Conservation (phyloP, 2,888 invertebrate species). For the Mongoloraphidia duomilia region DNA sequence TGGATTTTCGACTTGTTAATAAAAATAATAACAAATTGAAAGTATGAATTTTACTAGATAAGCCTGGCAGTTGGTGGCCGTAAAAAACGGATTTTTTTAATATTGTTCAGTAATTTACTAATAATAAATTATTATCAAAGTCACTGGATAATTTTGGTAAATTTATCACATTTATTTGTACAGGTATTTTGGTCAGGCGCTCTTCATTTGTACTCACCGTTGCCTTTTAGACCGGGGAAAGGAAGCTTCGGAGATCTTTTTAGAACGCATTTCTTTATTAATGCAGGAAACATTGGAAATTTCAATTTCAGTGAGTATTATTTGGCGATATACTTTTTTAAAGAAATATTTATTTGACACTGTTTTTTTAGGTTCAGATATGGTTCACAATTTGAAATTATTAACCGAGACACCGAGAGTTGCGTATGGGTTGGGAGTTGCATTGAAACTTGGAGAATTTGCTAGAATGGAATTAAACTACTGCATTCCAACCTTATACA, state of each 20-base stretch:
- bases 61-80: too few relatives aligned
- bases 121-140: too few relatives aligned
- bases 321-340: background rate
- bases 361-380: constrained; percentile 28
- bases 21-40: too few relatives aligned
- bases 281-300: constrained; percentile 67
- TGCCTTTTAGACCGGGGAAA: constrained; percentile 71
- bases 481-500: constrained; percentile 57
- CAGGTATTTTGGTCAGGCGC: constrained; percentile 76
- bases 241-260: constrained; percentile 73
- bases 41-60: too few relatives aligned
- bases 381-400: constrained; percentile 27
- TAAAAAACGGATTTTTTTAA: too few relatives aligned
- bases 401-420: constrained; percentile 45
- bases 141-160: too few relatives aligned
- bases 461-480: constrained; percentile 95
- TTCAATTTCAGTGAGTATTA: constrained; percentile 30
- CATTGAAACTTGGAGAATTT: constrained; percentile 64
- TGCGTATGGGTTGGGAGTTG: constrained; percentile 72
- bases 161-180: constrained; percentile 9
- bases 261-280: constrained; percentile 78
- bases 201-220: constrained; percentile 74
- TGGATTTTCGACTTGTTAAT: too few relatives aligned
- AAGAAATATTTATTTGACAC: constrained; percentile 2
- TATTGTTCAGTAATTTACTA: too few relatives aligned